Base-by-base conservation (phyloP, 2,888 invertebrate genomes). In the Pseudococcus jackbeardsleyi region DNA sequence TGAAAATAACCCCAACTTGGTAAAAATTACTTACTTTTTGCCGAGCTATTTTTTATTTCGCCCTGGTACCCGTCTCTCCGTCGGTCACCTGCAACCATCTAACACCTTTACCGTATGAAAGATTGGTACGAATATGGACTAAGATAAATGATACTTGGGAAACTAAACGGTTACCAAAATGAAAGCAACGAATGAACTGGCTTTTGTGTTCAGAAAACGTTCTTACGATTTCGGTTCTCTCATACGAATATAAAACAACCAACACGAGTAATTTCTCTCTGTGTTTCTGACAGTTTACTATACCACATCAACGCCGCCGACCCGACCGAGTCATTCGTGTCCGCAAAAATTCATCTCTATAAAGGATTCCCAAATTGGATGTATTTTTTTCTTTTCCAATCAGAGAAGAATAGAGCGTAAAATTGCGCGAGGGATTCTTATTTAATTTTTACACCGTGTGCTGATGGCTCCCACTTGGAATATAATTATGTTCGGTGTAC, bases 171-270 rank as follows among this genome's bases (percentile, higher is more conserved):
- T 77, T 77, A 39, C 77, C 22, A 77, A 77, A 77, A 77, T 77
- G 77, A 77, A 77, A 39, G 77, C 77, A 77, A 77, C 77, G 77
- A 77, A 77, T 77, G 77, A 77, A 39, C 77, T 77, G 77, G 77
- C 77, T 77, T 77, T 77, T 77, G 77, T 77, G 77, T 77, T 77
- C 77, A 26, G 22, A 77, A 77, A 77, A 77, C 77, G 77, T 77
- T 77, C 77, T 77, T 77, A 77, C 77, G 77, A 77, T 77, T 77
- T 33, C 33, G 39, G 39, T 64, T 64, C 77, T 12, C 50, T 77
- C 77, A 26, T 15, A 77, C 77, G 77, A 77, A 77, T 77, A 77
- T 77, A 77, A 77, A 77, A 77, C 77, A 77, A 39, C 77, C 33
- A 77, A 77, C 77, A 77, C 33, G 39, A 77, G 77, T 77, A 77